Conservation (phyloP, 2,113 vertebrate species). For the Candoia aspera region DNA sequence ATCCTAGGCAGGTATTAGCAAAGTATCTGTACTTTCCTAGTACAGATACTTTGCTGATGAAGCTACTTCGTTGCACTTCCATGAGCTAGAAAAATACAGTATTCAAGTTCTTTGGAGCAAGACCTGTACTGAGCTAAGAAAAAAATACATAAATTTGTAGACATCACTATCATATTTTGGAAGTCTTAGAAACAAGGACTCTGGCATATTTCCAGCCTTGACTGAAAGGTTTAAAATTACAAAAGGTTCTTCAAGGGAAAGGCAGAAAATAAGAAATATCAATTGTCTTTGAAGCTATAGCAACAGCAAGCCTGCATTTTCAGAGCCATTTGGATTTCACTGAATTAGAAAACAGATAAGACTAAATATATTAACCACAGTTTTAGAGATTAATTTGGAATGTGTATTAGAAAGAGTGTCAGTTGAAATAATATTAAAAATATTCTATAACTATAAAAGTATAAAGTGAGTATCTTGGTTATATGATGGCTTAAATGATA, state of each 20-base stretch:
- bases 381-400: not conserved
- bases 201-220: not conserved
- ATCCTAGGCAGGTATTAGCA: not conserved
- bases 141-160: not conserved
- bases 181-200: not conserved
- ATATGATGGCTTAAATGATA: not conserved
- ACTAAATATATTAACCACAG: not conserved
- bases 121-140: not conserved
- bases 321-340: not conserved
- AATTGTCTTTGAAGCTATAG: constrained; percentile 12
- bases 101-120: not conserved
- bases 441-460: not conserved
- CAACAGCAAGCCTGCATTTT: not conserved
- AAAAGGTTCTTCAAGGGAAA: constrained; percentile 18
- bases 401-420: not conserved
- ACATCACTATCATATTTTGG: not conserved
- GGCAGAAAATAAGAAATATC: constrained; percentile 16
- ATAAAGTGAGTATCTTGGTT: not conserved
- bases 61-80: not conserved
- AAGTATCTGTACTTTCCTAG: not conserved
- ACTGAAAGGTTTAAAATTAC: constrained; percentile 19
- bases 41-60: too few relatives aligned
- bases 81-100: not conserved
- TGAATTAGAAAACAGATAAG: not conserved
- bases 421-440: not conserved